Evolutionary conservation across 2,888 invertebrate species (phyloP).

Genomic region (Diplolepis rosae): DNA sequence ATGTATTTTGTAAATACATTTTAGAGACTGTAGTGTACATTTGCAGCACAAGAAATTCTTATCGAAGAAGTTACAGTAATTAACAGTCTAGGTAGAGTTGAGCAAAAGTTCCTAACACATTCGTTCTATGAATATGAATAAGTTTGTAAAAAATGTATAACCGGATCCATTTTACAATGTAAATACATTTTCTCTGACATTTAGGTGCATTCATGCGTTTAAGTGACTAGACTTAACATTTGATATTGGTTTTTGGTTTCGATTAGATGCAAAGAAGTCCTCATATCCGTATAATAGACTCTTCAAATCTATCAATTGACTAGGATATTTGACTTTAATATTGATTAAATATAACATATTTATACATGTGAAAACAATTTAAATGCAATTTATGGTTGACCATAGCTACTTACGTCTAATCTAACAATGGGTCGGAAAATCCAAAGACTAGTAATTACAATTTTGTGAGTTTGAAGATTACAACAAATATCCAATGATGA

Average conservation of each 20-base stretch:
- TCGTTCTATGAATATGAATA: conserved; percentile 2
- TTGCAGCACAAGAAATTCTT: conserved; percentile 2
- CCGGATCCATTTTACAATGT: not conserved
- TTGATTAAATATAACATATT: not conserved
- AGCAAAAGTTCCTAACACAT: conserved; percentile 17
- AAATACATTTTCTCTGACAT: conserved; percentile 36
- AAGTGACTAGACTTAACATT: conserved; percentile 14
- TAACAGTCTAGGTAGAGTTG: conserved; percentile 13
- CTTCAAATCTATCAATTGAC: conserved; percentile 64
- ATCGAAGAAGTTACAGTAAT: not conserved
- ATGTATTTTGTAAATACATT: not conserved
- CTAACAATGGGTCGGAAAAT: not conserved
- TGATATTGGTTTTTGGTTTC: conserved; percentile 31
- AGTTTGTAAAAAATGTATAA: conserved; percentile 4
- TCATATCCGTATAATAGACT: conserved; percentile 6
- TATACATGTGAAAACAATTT: not conserved
- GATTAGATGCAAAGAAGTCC: not conserved
- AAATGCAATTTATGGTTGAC: not conserved
- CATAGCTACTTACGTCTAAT: not conserved
- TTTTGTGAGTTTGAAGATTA: not conserved
- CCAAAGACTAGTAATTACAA: not conserved
- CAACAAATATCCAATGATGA: not conserved
- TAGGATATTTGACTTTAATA: conserved; percentile 53
- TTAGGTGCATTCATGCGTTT: not conserved
- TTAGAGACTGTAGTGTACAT: not conserved